Base-by-base conservation (phyloP, 2,888 invertebrate genomes). In the Steromphala cineraria region DNA sequence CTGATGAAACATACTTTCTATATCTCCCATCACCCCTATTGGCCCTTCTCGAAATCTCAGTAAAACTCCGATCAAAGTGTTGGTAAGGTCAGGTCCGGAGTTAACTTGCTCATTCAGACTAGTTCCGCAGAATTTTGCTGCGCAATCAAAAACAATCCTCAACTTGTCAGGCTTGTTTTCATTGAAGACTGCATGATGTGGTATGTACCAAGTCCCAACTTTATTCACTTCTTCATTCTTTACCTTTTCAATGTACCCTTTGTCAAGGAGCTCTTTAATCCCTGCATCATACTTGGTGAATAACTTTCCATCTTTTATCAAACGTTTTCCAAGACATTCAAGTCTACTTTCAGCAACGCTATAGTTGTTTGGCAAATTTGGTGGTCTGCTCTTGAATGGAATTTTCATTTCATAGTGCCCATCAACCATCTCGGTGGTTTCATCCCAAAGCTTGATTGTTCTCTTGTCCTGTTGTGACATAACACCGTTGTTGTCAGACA, bases 401-500 rank as follows among this genome's bases (percentile, higher is more conserved):
- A 83, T 74, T 15, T 52, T 24, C 8, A 80, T 53, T 28, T 78
- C 19, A 53, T 80, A 82, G 56, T 83, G 81, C 17, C 56, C 76
- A 53, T 80, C 75, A 4, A 28, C 55, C 8, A 67, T 0, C 15
- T 28, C 15, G 0, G 53, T 36, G 15, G 81, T 36, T 36, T 77
- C 21, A 8, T 83, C 52, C 80, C 77, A 74, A 10, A 80, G 31
- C 8, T 28, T 7, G 0, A 81, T 52, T 3, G 75, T 77, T 17
- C 17, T 62, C 21, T 67, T 62, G 52, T 82, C 81, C 92, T 96
- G 80, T 97, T 98, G 91, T 97, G 97, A 75, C 96, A 96, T 93
- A 95, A 96, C 76, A 96, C 97, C 82, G 94, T 97, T 55, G 94
- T 96, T 76, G 97, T 98, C 86, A 98, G 98, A 93, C 94, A 19